Base-by-base conservation (phyloP, 2,888 invertebrate species). In the Serrognathus titanus region DNA sequence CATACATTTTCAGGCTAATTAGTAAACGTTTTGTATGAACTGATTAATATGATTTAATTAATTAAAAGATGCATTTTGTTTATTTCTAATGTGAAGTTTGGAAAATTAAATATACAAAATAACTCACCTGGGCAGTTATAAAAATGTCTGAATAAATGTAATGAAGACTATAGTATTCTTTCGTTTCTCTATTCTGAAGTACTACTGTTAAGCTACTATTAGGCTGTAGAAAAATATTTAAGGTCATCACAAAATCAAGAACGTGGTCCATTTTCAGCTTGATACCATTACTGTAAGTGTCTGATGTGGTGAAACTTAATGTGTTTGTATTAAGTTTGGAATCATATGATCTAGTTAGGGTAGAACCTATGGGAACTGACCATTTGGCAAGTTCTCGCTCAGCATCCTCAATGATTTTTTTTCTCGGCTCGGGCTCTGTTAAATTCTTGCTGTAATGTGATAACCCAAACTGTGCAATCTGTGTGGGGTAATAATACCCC, bases 401-500 rank as follows among this genome's bases (percentile, higher is more conserved):
- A 0, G 87, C 89, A 72, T 94, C 90, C 68, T 94, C 94, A 7
- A 94, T 75, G 1, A 84, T 75, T 66, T 84, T 85, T 60, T 85
- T 80, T 48, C 88, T 82, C 0, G 94, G 92, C 64, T 90, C 88
- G 0, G 89, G 87, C 69, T 94, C 94, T 0, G 90, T 91, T 10
- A 97, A 78, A 76, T 94, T 92, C 77, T 97, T 97, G 77, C 95
- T 96, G 77, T 95, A 99, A 79, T 99, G 99, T 8, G 97, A 94
- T 55, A 99, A 79, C 0, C 95, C 99, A 76, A 94, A 99, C 77
- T 99, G 99, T 5, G 98, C 97, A 64, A 99, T 97, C 80, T 99
- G 98, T 1, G 97, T 98, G 0, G 98, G 97, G 79, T 99, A 99
- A 77, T 89, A 95, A 77, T 98, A 97, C 0, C 98, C 98, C 61